Base-by-base conservation (phyloP, 1,140 invertebrate species). In the Mylabris phalerata region DNA sequence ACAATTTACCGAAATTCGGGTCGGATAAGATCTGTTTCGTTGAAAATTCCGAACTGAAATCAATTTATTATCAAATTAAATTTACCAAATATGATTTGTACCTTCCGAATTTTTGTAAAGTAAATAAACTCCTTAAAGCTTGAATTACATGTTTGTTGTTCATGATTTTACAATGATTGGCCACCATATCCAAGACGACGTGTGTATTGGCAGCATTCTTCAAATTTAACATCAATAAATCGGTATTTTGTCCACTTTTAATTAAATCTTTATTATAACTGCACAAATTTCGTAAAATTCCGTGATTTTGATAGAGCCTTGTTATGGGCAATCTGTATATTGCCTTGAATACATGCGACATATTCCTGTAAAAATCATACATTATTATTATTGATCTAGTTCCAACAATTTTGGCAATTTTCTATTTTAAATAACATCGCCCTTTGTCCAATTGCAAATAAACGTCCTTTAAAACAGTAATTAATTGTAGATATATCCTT, bases 1-100 rank as follows among this genome's bases (percentile, higher is more conserved):
- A 82, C 3, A 82, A 54, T n/a, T 71, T 62, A 43, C 68, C 60
- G 69, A 83, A 81, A 61, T 74, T 71, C 45, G 67, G 67, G 63
- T 75, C 63, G 9, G 57, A 55, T 42, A 71, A 32, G n/a, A 75
- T 64, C 49, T 72, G 48, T 42, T 62, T 49, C 4, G 64, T 66
- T 7, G 65, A 60, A 32, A 70, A 11, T n/a, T 64, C 54, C 9
- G 67, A 63, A 24, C 71, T 71, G 44, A 26, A 71, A 68, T 58
- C 42, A 45, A 61, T n/a, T 55, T 26, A 46, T 39, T n/a, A 19
- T 5, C 0, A 39, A n/a, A 13, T 41, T 40, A 9, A 25, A 9
- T 32, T 40, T 6, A 40, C n/a, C 0, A 13, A 61, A 61, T 19
- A 19, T 19, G 1, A 19, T 19, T 19, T 19, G 38, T 62, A 68